Percentiles rank a stretch among this genome's conserved stretches.
Evolutionary conservation across 1,140 invertebrate genomes (phyloP).

Genomic region (Luehdorfia chinensis): DNA sequence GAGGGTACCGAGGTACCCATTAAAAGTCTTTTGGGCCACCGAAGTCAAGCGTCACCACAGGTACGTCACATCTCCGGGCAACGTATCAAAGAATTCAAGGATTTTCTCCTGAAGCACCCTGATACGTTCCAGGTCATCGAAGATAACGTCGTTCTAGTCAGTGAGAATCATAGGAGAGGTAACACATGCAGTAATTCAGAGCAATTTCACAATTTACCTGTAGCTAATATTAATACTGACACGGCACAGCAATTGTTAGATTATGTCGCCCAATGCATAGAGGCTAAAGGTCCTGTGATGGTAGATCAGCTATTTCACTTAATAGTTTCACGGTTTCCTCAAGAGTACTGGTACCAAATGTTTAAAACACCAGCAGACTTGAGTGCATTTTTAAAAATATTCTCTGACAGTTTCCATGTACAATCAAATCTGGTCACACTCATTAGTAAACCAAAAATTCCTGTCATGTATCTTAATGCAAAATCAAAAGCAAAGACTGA

Average conservation of each 20-base stretch:
- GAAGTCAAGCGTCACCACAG: conserved; percentile 96
- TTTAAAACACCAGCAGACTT: conserved; percentile 93
- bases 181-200: conserved; percentile 77
- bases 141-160: conserved; percentile 84
- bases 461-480: conserved; percentile 75
- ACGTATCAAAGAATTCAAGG: conserved; percentile 95
- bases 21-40: conserved; percentile 93
- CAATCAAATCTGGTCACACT: conserved; percentile 92
- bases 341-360: conserved; percentile 87
- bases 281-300: conserved; percentile 87
- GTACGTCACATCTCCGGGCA: conserved; percentile 96
- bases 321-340: conserved; percentile 86
- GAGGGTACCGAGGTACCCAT: conserved; percentile 94
- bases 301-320: conserved; percentile 91
- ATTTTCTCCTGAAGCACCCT: conserved; percentile 91
- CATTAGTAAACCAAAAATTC: conserved; percentile 83
- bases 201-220: conserved; percentile 81
- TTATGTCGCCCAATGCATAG: conserved; percentile 87
- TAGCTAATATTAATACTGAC: conserved; percentile 88
- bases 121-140: conserved; percentile 94
- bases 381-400: conserved; percentile 92
- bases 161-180: conserved; percentile 78
- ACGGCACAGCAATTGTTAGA: conserved; percentile 86
- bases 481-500: conserved; percentile 71
- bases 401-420: conserved; percentile 93